Conservation (phyloP, 2,797 vertebrate genomes). For the Gymnothorax javanicus region DNA sequence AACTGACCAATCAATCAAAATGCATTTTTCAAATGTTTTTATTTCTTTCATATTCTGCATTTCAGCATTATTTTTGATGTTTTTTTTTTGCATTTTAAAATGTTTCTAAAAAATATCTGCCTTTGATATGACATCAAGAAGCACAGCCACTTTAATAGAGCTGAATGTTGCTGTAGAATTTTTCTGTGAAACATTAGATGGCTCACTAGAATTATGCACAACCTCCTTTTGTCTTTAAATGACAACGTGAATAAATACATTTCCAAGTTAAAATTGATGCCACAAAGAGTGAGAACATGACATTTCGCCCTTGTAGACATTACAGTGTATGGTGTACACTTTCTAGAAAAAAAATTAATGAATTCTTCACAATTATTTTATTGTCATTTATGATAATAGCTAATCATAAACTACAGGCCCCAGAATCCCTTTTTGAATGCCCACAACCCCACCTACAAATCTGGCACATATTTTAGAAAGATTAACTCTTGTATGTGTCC, state of each 20-base stretch:
- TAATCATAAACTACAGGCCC: too few relatives aligned
- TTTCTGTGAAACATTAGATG: too few relatives aligned
- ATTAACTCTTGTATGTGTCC: background rate
- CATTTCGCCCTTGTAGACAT: background rate
- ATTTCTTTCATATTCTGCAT: background rate
- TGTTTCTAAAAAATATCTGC: background rate
- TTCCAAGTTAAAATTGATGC: background rate
- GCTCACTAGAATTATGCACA: too few relatives aligned
- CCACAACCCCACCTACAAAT: background rate
- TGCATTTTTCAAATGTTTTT: background rate
- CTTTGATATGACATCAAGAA: background rate
- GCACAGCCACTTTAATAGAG: background rate
- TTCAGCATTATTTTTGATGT: too few relatives aligned
- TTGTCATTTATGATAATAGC: background rate
- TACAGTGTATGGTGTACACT: background rate
- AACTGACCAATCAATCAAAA: constrained; percentile 15
- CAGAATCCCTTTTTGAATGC: background rate
- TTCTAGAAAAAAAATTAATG: background rate
- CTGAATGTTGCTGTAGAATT: background rate
- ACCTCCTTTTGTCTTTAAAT: too few relatives aligned
- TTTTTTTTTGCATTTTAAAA: background rate
- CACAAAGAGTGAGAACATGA: background rate
- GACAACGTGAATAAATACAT: too few relatives aligned
- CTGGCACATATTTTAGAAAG: background rate
- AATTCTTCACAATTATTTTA: background rate